Conservation (phyloP, 2,113 vertebrate species). For the Tachysurus fulvidraco region DNA sequence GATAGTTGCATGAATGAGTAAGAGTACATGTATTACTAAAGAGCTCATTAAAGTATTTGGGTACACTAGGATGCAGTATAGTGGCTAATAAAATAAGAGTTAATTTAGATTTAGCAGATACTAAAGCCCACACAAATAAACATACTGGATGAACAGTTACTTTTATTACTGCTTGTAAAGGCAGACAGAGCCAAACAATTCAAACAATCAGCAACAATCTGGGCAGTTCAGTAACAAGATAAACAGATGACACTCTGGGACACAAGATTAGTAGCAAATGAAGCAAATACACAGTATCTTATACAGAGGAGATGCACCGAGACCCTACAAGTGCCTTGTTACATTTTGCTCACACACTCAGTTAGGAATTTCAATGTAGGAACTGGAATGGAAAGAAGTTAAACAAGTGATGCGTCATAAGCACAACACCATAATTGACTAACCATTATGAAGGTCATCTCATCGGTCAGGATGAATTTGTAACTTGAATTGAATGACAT, state of each 20-base stretch:
- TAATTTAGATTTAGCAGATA: background rate
- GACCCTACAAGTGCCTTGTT: background rate
- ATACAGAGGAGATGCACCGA: background rate
- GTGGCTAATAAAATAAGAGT: background rate
- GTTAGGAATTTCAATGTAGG: background rate
- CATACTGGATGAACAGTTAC: background rate
- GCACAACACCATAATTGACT: background rate
- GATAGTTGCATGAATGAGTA: too few species aligned
- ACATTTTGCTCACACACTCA: background rate
- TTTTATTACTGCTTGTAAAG: constrained; percentile 45
- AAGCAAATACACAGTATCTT: background rate
- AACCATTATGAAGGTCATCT: background rate
- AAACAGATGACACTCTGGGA: background rate
- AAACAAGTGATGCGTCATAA: background rate
- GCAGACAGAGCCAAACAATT: constrained; percentile 6
- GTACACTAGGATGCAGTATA: background rate
- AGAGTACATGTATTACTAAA: too few species aligned
- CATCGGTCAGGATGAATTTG: background rate
- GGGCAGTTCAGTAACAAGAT: background rate
- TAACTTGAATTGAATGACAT: background rate
- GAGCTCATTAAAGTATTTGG: too few species aligned
- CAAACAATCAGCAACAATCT: constrained; percentile 14
- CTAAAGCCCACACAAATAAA: background rate
- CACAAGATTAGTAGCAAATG: background rate
- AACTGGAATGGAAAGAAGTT: constrained; percentile 13